Evolutionary conservation across 1,140 invertebrate species (phyloP), one percentile per base, ranked within the genome.

Genomic region (Odontomachus brunneus): DNA sequence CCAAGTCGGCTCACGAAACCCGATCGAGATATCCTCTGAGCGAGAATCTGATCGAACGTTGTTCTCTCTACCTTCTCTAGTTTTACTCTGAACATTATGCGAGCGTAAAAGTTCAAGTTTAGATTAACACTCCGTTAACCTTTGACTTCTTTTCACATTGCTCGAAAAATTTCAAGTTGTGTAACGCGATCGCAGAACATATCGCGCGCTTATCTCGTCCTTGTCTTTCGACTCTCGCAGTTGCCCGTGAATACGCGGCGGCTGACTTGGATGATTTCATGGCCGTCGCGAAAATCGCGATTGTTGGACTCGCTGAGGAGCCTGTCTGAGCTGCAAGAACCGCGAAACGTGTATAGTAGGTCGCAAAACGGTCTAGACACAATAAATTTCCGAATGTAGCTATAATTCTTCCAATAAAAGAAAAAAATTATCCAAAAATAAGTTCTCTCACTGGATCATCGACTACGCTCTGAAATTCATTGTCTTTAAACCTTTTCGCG

Each of bases 331-430:
- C 63, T 59, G 38, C 51, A 12, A 44, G 38, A 69, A 80, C 69
- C 57, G 66, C 51, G 75, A 78, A 33, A 78, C 33, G 48, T 55
- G 38, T 44, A 11, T 7, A n/a, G n/a, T n/a, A n/a, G n/a, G n/a
- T n/a, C n/a, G n/a, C n/a, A n/a, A n/a, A n/a, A n/a, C n/a, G n/a
- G n/a, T n/a, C n/a, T n/a, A n/a, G n/a, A n/a, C n/a, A n/a, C n/a
- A n/a, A n/a, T n/a, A n/a, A n/a, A n/a, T n/a, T n/a, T n/a, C n/a
- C n/a, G n/a, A n/a, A n/a, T n/a, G n/a, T n/a, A n/a, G n/a, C n/a
- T n/a, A n/a, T n/a, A n/a, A n/a, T n/a, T n/a, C n/a, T n/a, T n/a
- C n/a, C n/a, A n/a, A n/a, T n/a, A n/a, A n/a, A n/a, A n/a, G n/a
- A n/a, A n/a, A n/a, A n/a, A n/a, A n/a, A n/a, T n/a, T n/a, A n/a